These are phyloP conservation scores for Sturnus vulgaris DNA, from an alignment of 2,113 vertebrate species.

Conservation along the genomic window DNA sequence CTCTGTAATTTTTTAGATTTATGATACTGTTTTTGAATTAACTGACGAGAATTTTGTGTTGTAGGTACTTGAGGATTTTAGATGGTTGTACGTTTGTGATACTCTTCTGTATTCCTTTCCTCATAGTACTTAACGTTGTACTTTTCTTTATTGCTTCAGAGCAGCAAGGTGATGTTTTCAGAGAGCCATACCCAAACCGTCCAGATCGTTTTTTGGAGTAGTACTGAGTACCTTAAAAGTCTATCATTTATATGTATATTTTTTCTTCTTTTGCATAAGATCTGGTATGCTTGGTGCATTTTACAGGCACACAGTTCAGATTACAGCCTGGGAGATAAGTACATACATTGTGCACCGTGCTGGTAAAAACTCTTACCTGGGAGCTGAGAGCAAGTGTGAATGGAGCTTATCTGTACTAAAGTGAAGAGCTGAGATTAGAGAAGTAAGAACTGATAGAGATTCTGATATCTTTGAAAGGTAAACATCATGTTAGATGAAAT, in stretches of 20 bases:
- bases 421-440: background rate
- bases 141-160: background rate
- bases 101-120: background rate
- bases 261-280: background rate
- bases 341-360: fast-evolving
- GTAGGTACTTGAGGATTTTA: background rate
- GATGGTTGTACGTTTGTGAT: background rate
- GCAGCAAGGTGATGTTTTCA: background rate
- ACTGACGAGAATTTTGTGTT: background rate
- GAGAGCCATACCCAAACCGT: background rate
- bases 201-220: background rate
- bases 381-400: background rate
- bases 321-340: background rate
- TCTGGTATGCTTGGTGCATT: background rate
- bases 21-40: background rate
- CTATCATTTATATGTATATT: background rate
- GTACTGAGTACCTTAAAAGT: background rate
- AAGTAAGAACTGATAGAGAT: background rate
- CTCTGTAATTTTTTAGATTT: background rate
- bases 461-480: background rate
- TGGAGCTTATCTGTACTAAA: background rate
- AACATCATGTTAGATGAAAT: background rate
- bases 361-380: background rate
- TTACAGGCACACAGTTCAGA: background rate
- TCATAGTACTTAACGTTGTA: background rate